A percentile compares a stretch with the other conserved stretches of the same genome.
phyloP scores from a whole-genome alignment of 1,140 invertebrate genomes.

The Megalonaias nervosa region DNA sequence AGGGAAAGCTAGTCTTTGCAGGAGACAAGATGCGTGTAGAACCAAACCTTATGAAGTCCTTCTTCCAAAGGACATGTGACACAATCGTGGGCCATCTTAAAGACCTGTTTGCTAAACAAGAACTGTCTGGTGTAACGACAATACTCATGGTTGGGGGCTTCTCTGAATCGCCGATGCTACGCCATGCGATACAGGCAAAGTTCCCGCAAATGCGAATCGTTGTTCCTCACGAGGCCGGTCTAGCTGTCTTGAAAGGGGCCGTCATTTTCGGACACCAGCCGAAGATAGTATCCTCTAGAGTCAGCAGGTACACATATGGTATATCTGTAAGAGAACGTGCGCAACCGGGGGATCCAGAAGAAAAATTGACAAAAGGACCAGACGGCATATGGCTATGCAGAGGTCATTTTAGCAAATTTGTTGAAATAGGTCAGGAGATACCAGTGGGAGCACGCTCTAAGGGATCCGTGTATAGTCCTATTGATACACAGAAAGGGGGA shows the following conservation, averaged over 20 bases:
- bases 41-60: neutral
- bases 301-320: conserved; percentile 20
- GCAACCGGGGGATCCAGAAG: too few relatives aligned
- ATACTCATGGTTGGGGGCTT: conserved; percentile 20
- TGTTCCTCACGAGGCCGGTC: conserved; percentile 13
- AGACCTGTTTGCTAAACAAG: neutral
- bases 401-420: too few relatives aligned
- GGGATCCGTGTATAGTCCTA: too few relatives aligned
- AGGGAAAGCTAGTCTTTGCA: conserved; percentile 4
- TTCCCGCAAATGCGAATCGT: conserved; percentile 4
- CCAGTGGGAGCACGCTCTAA: too few relatives aligned
- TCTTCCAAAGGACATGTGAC: neutral
- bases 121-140: neutral
- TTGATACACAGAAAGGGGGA: too few relatives aligned
- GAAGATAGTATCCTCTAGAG: neutral
- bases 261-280: conserved; percentile 19
- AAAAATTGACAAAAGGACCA: too few relatives aligned
- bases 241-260: conserved; percentile 16
- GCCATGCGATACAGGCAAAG: neutral
- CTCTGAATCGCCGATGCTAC: conserved; percentile 18
- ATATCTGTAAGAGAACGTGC: too few relatives aligned
- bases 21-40: conserved; percentile 16
- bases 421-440: too few relatives aligned
- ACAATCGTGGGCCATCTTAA: conserved; percentile 8
- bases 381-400: too few relatives aligned